phyloP scores from a whole-genome alignment of 2,113 vertebrate genomes.

The Chionis minor region DNA sequence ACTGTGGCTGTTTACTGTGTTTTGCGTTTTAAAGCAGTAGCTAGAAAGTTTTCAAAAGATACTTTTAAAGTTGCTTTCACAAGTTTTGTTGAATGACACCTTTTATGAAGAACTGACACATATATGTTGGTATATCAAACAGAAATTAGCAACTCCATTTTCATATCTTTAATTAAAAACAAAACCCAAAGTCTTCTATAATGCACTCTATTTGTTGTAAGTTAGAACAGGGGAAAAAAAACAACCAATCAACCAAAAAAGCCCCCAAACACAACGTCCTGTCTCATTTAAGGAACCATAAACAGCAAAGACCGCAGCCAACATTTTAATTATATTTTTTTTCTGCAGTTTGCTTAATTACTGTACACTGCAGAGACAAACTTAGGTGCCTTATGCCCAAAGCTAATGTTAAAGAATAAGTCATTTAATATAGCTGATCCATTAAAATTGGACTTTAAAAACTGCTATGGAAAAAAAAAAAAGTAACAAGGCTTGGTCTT shows the following conservation, averaged over 20 bases:
- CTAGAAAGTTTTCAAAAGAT: background rate
- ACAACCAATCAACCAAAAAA: background rate
- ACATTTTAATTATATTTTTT: background rate
- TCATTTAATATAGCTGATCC: background rate
- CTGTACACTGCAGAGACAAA: background rate
- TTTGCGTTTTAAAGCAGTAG: background rate
- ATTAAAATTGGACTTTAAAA: background rate
- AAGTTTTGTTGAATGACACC: background rate
- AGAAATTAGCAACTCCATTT: background rate
- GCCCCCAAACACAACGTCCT: background rate
- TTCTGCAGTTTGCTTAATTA: background rate
- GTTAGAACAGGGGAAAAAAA: background rate
- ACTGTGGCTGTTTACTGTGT: background rate
- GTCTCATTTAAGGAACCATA: background rate
- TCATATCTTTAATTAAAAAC: background rate
- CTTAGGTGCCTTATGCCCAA: background rate
- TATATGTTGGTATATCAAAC: background rate
- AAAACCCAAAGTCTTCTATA: background rate
- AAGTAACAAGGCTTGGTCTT: background rate
- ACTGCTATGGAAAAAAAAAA: background rate
- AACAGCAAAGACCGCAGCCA: background rate
- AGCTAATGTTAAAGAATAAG: background rate
- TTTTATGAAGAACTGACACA: background rate
- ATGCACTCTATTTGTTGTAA: background rate
- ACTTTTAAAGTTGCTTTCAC: background rate